Evolutionary conservation across 2,797 vertebrate genomes (phyloP), one percentile per base, ranked within the genome.

Genomic region (Manis javanica): DNA sequence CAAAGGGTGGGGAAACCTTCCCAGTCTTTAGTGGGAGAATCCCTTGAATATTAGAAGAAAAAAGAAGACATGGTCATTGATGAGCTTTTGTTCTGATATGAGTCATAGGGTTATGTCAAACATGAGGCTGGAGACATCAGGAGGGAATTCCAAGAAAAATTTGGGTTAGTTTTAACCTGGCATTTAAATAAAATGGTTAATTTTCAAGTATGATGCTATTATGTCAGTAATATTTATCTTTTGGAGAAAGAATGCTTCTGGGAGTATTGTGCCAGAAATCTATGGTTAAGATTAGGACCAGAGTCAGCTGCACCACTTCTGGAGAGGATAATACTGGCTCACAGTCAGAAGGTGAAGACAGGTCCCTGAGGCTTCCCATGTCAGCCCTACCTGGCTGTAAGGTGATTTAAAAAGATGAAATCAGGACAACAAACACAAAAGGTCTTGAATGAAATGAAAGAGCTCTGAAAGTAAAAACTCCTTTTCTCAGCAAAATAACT

Each of bases 231-330:
- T 2, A 23, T 4, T 64, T n/a, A n/a, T 69, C 18, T 2, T 69
- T 53, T 8, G 14, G 55, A 4, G 31, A 37, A 84, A 49, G n/a
- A 19, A 23, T 4, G 5, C 7, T 10, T 55, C 34, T 8, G 3
- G 53, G 53, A 72, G 6, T 14, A 0, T 7, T 23, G 2, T 13
- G 42, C 26, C 63, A 34, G 90, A 31, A n/a, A 6, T 16, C 24
- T 8, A 19, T 11, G 19, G 26, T 18, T 14, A 75, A 64, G 79
- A 11, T 26, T 21, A n/a, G 10, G 21, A 19, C n/a, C 0, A 5
- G 42, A 10, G 26, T 2, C 3, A 46, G 49, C 16, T 0, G 7
- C 0, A 1, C 8, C 24, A 24, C 3, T 31, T 5, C 23, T 0
- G 15, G 31, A 13, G 34, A 55, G 29, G 19, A 23, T 0, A 18